A percentile compares a stretch with the other conserved stretches of the same genome.
phyloP scores from a whole-genome alignment of 2,797 vertebrate species.

The Neostethus bicornis region DNA sequence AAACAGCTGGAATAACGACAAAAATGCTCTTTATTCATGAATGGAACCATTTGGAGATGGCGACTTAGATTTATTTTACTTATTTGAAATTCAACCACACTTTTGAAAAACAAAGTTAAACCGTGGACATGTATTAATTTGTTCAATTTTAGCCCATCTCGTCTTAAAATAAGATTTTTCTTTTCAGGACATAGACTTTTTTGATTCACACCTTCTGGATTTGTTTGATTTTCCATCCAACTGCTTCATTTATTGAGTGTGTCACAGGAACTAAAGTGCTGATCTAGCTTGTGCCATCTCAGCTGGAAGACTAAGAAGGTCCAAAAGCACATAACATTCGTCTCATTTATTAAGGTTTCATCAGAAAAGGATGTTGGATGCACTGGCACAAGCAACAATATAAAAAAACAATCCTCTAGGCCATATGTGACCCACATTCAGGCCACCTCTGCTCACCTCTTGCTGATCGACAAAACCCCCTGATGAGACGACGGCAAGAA shows the following conservation, averaged over 20 bases:
- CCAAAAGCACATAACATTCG: constrained; percentile 34
- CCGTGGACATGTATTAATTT: constrained; percentile 18
- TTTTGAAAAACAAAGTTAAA: not conserved
- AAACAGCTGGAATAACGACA: not conserved
- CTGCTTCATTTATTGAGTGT: constrained; percentile 41
- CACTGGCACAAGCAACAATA: constrained; percentile 8
- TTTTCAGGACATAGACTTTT: constrained; percentile 9
- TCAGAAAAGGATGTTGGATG: constrained; percentile 14
- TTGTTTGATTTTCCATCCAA: constrained; percentile 46
- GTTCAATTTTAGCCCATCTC: constrained; percentile 11
- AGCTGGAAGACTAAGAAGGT: constrained; percentile 17
- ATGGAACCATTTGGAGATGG: not conserved
- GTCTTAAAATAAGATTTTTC: constrained; percentile 4
- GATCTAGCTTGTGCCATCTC: constrained; percentile 34
- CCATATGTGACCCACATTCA: constrained; percentile 19
- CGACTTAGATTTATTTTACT: not conserved
- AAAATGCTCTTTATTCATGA: no score
- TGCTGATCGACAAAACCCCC: constrained; percentile 23
- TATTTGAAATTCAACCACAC: constrained; percentile 7
- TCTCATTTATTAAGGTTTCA: constrained; percentile 27
- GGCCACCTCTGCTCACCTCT: constrained; percentile 11
- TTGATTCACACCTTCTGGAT: constrained; percentile 6
- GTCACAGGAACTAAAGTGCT: constrained; percentile 40
- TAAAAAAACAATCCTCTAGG: constrained; percentile 9
- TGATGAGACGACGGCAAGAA: constrained; percentile 3